Evolutionary conservation across 2,797 vertebrate species (phyloP).

Genomic region (Hoplostethus atlanticus): DNA sequence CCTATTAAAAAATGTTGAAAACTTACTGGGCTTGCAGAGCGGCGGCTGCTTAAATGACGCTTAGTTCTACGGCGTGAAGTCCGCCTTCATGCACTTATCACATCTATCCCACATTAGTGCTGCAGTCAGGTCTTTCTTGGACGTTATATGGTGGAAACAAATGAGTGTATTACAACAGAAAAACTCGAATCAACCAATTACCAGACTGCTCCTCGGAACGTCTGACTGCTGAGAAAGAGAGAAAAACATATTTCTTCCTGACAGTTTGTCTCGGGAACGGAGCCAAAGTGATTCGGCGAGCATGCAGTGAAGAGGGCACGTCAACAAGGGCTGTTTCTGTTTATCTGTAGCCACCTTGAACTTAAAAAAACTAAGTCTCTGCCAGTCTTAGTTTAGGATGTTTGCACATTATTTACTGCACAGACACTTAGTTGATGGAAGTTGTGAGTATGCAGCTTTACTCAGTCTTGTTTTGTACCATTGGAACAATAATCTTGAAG

Average conservation of each 20-base stretch:
- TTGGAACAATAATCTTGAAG: background rate
- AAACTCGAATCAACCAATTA: constrained; percentile 39
- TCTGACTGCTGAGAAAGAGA: constrained; percentile 2
- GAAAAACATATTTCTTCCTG: constrained; percentile 17
- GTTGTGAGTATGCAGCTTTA: background rate
- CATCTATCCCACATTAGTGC: constrained; percentile 30
- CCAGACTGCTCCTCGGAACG: background rate
- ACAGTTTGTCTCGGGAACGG: constrained; percentile 24
- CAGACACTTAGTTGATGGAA: background rate
- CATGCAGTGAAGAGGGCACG: background rate
- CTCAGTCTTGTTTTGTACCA: background rate
- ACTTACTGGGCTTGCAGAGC: constrained; percentile 31
- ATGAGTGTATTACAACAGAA: constrained; percentile 20
- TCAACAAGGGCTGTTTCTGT: background rate
- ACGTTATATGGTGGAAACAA: constrained; percentile 6
- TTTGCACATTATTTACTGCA: background rate
- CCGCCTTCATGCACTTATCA: constrained; percentile 49
- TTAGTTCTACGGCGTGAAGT: constrained; percentile 34
- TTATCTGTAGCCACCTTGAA: background rate
- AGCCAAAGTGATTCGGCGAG: constrained; percentile 9
- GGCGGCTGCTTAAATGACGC: constrained; percentile 49
- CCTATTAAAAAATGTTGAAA: constrained; percentile 67
- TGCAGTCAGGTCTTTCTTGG: constrained; percentile 1
- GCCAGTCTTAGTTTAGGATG: background rate
- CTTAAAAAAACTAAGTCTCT: background rate